Conservation (phyloP, 2,888 invertebrate genomes). For the Blera fallax region DNA sequence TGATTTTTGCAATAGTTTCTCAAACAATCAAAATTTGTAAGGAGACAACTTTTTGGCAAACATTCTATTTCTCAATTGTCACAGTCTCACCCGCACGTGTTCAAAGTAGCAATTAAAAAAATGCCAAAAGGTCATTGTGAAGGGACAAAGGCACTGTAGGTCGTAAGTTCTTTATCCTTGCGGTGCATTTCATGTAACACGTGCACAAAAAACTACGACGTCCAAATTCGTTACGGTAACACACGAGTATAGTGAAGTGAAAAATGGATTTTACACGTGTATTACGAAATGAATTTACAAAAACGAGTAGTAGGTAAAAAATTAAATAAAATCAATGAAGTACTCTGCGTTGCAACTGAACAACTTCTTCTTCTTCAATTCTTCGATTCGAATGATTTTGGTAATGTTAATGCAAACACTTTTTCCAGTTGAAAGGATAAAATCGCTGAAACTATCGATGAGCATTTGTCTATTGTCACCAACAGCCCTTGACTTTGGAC, state of each 20-base stretch:
- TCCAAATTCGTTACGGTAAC: neutral
- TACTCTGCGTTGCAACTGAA: too few species aligned
- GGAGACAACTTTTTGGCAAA: neutral
- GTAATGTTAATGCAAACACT: too few species aligned
- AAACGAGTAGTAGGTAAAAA: too few species aligned
- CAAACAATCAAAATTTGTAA: neutral
- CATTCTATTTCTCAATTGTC: neutral
- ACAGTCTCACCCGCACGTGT: slow-evolving; percentile 20
- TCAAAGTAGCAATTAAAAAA: neutral
- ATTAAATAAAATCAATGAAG: too few species aligned
- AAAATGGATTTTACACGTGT: too few species aligned
- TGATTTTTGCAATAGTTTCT: neutral
- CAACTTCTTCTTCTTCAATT: too few species aligned
- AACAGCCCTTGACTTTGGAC: too few species aligned
- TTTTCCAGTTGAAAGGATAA: too few species aligned
- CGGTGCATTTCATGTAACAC: neutral
- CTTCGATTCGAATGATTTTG: too few species aligned
- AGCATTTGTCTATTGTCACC: too few species aligned
- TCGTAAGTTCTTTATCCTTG: neutral
- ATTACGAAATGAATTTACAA: too few species aligned
- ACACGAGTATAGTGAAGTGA: neutral
- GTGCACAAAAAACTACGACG: neutral
- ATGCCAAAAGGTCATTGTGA: neutral
- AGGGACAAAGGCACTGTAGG: neutral
- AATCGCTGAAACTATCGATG: too few species aligned